Percentiles rank a stretch among this genome's conserved stretches.
phyloP scores from a whole-genome alignment of 2,797 vertebrate species.

The Enteromius anoplus region DNA sequence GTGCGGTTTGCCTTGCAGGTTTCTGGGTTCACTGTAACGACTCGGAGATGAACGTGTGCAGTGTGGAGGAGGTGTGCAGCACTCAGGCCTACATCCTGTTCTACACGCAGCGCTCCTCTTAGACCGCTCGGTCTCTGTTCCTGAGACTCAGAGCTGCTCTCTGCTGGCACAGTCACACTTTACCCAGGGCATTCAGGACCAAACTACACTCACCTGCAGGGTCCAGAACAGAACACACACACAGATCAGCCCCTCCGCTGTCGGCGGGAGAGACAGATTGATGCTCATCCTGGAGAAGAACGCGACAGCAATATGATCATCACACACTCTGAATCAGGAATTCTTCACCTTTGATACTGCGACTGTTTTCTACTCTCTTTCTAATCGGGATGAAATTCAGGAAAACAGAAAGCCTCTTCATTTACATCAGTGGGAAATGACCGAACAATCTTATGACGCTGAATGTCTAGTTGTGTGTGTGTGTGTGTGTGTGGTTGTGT shows the following conservation, averaged over 20 bases:
- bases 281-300: constrained; percentile 28
- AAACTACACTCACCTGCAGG: constrained; percentile 47
- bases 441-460: constrained; percentile 82
- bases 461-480: constrained; percentile 76
- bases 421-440: constrained; percentile 65
- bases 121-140: constrained; percentile 51
- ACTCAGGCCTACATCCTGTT: constrained; percentile 99
- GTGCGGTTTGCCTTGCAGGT: constrained; percentile 72
- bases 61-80: constrained; percentile 98
- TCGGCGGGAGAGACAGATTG: background rate
- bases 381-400: constrained; percentile 68
- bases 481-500: constrained; percentile 18
- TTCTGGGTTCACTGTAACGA: constrained; percentile 99
- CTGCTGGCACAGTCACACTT: constrained; percentile 34
- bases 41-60: constrained; percentile 99
- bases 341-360: constrained; percentile 80
- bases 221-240: constrained; percentile 31
- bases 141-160: constrained; percentile 36
- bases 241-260: constrained; percentile 9
- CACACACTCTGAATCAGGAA: constrained; percentile 79
- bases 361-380: constrained; percentile 82
- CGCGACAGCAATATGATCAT: constrained; percentile 78
- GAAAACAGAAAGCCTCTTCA: constrained; percentile 59
- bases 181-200: constrained; percentile 58
- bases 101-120: constrained; percentile 96